Evolutionary conservation across 92 coral and sea anemone species (phyloP), one percentile per base, ranked within the genome.

Genomic region (Meandrina meandrites): DNA sequence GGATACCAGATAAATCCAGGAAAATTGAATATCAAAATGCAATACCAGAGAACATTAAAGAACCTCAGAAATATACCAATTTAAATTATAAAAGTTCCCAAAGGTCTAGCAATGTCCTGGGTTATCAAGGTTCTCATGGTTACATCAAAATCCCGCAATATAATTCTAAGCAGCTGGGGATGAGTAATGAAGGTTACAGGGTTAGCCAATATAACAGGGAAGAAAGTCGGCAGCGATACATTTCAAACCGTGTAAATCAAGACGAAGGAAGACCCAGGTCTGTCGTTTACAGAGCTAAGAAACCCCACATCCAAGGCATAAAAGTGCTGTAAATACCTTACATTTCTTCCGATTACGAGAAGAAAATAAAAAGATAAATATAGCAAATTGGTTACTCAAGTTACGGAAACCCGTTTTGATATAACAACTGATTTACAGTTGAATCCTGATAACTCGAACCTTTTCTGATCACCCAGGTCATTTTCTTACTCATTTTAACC

Each of bases 181-280:
- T 70, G 24, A 64, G 70, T 83, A 31, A 72, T 47, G 67, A 5
- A 34, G 87, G 35, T 37, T 8, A 73, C 71, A 31, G n/a, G 71
- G 4, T 54, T 7, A n/a, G 32, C 27, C 78, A 73, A 37, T 73
- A 73, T 24, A 9, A 62, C 14, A 48, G 42, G 47, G 50, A 1
- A 27, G 5, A 64, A 37, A 1, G 30, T 31, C 35, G 17, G 27
- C 48, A 75, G 24, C 62, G 32, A 11, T 68, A 42, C 58, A 6
- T 36, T 27, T 34, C 71, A 53, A 83, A 73, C 24, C 31, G 28
- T 19, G 2, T 64, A 45, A 90, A 53, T 51, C 87, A 82, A 32
- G 83, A 56, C 56, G 80, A 81, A 66, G 86, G 48, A 36, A 81
- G 87, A 50, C 66, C 85, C 14, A 86, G 73, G 69, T 35, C 87